phyloP scores from a whole-genome alignment of 2,113 vertebrate species.

The Seriola dumerili region DNA sequence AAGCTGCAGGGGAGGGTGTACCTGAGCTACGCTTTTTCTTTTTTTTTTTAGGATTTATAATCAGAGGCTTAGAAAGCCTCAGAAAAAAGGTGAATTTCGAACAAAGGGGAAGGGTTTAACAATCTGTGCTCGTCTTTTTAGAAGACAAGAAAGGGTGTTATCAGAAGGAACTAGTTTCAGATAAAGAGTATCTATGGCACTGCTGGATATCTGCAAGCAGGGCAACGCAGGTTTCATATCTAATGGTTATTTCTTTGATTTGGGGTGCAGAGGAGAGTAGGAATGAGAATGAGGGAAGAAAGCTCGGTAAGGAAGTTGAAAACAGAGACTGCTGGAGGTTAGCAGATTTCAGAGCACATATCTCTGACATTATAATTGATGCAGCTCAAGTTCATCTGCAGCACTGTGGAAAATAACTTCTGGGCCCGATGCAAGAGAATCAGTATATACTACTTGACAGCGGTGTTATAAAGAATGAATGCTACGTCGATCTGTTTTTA shows the following conservation, averaged over 20 bases:
- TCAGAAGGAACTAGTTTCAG: conserved; percentile 59
- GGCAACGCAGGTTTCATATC: conserved; percentile 48
- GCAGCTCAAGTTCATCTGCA: conserved; percentile 23
- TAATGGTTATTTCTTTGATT: conserved; percentile 53
- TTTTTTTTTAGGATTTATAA: conserved; percentile 36
- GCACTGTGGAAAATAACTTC: conserved; percentile 22
- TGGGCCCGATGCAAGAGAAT: conserved; percentile 1
- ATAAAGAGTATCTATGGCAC: conserved; percentile 48
- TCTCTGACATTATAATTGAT: conserved; percentile 54
- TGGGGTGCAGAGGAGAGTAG: conserved; percentile 16
- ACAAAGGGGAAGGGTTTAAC: conserved; percentile 67
- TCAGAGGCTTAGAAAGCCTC: conserved; percentile 49
- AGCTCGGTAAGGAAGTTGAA: conserved; percentile 24
- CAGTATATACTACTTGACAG: conserved; percentile 2
- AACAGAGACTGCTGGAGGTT: conserved; percentile 47
- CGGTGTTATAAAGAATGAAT: not conserved
- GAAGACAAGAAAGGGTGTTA: conserved; percentile 49
- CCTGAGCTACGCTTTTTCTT: not conserved
- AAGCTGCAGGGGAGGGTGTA: conserved; percentile 51
- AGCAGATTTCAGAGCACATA: conserved; percentile 38
- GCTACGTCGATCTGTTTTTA: not conserved
- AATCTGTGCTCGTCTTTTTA: conserved; percentile 36
- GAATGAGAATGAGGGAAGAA: conserved; percentile 48
- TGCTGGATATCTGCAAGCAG: conserved; percentile 57
- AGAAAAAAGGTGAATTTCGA: conserved; percentile 58